Evolutionary conservation across 2,113 vertebrate species (phyloP), one percentile per base, ranked within the genome.

Genomic region (Myiozetetes cayanensis): DNA sequence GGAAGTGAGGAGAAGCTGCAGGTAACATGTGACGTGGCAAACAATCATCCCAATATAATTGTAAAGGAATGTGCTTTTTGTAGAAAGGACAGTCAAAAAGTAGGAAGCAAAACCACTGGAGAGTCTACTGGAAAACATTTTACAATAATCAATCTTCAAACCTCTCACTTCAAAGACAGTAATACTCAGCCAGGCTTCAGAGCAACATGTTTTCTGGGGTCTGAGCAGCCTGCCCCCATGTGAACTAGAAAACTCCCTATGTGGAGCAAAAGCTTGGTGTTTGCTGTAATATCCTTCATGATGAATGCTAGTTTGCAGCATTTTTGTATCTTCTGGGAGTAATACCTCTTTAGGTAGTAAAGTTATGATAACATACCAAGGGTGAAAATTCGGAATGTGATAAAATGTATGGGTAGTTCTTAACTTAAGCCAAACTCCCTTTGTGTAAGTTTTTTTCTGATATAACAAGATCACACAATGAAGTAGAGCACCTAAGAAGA

Each of bases 141-240:
- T 24, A 33, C 17, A 13, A 2, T 8, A 49, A 37, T 28, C 11
- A 28, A 0, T 39, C 21, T 62, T 77, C 39, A 77, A 52, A 67
- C 21, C 6, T 76, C 35, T 41, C n/a, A 24, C 8, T 73, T 86
- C 50, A 53, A 46, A 73, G 23, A 31, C 39, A 31, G 27, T 20
- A 56, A 9, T 23, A 61, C 20, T 66, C 50, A 30, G 8, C 44
- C 21, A 81, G n/a, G 41, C 37, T 80, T 62, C 27, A 33, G 56
- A 66, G 56, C 72, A 77, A 33, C 16, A 22, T 68, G 5, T 35
- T 65, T 68, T 43, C 9, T 31, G 63, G 30, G 25, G 5, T 56
- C 43, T 91, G 43, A 23, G 25, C n/a, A 79, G 49, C 22, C 16
- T 8, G 3, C 1, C 23, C 70, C 21, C 56, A 18, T 0, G 0